These are phyloP conservation scores for Ceryle rudis DNA, from an alignment of 2,797 vertebrate species.

Conservation along the genomic window DNA sequence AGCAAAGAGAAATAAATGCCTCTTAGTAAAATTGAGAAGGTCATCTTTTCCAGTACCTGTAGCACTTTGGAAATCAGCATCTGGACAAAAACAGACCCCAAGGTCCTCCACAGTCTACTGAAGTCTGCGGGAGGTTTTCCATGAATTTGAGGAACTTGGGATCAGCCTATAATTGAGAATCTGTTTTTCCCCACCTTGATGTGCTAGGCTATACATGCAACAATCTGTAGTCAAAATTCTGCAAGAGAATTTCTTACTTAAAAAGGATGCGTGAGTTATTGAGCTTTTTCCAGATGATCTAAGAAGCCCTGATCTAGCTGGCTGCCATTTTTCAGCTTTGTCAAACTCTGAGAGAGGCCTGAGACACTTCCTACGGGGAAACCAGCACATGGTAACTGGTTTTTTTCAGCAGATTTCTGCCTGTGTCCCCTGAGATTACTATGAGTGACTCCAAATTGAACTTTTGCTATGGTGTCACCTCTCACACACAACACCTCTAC, in stretches of 20 bases:
- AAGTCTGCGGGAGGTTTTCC: neutral
- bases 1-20: neutral
- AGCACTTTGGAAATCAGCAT: neutral
- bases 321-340: constrained; percentile 24
- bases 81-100: neutral
- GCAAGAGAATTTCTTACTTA: neutral
- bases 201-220: neutral
- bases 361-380: neutral
- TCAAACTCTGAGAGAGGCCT: neutral
- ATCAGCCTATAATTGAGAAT: neutral
- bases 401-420: constrained; percentile 9
- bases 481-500: neutral
- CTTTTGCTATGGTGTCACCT: neutral
- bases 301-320: constrained; percentile 10
- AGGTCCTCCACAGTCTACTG: neutral
- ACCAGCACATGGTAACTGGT: neutral
- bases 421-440: neutral
- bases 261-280: neutral
- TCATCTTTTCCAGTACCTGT: neutral
- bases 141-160: neutral
- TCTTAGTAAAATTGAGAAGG: neutral
- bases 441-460: neutral
- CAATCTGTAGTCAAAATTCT: neutral
- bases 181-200: neutral
- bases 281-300: constrained; percentile 48